These are phyloP conservation scores for Vidua chalybeata DNA, from an alignment of 2,113 vertebrate species.

Conservation along the genomic window DNA sequence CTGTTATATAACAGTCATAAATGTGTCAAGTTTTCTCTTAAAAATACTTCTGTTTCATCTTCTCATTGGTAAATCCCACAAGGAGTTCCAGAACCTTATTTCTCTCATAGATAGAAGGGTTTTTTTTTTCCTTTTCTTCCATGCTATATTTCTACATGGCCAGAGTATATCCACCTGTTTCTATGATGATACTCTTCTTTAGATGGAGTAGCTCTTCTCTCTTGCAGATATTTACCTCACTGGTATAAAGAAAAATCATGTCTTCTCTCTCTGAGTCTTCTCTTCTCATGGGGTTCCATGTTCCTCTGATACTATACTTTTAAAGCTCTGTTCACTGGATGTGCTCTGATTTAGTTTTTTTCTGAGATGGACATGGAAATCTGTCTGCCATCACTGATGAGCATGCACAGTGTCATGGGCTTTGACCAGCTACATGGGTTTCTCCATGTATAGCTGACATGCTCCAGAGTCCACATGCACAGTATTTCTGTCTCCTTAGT, in stretches of 20 bases:
- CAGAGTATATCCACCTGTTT: neutral
- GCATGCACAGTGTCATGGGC: fast-evolving
- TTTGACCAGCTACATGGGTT: neutral
- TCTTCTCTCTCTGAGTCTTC: neutral
- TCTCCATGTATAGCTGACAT: fast-evolving
- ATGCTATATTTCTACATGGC: neutral
- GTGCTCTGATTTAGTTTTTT: neutral
- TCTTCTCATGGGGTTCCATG: neutral
- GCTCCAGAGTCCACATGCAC: neutral
- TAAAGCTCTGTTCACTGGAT: neutral
- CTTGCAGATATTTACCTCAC: neutral
- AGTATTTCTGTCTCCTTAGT: neutral
- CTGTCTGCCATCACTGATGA: neutral
- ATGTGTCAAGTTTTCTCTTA: neutral
- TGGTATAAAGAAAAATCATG: neutral
- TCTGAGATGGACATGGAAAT: neutral
- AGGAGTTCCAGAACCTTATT: neutral
- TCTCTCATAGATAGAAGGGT: neutral
- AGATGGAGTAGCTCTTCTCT: neutral
- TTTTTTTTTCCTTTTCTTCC: neutral
- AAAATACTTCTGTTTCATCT: neutral
- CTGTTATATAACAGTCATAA: neutral
- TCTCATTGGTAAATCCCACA: neutral
- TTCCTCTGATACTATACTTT: neutral
- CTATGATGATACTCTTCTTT: neutral